A percentile compares a stretch with the other conserved stretches of the same genome.
phyloP scores from a whole-genome alignment of 2,888 invertebrate species.

The Himalopsyche kuldschensis region DNA sequence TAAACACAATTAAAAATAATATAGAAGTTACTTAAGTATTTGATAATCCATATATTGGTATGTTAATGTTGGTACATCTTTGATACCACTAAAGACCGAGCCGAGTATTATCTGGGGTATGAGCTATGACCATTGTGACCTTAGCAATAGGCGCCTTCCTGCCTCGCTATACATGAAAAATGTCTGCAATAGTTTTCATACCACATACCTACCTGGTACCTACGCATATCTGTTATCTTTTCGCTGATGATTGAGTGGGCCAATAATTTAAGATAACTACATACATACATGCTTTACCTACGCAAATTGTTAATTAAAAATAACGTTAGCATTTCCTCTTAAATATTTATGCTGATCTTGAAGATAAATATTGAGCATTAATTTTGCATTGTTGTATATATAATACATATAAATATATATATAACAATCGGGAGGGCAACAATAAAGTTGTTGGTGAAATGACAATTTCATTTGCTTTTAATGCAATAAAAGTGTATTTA shows the following conservation, averaged over 20 bases:
- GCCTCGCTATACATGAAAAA: neutral
- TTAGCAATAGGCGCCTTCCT: neutral
- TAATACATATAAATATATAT: too few relatives aligned
- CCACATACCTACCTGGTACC: neutral
- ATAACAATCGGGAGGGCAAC: too few relatives aligned
- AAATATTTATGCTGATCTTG: too few relatives aligned
- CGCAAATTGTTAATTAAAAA: neutral
- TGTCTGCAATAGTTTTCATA: neutral
- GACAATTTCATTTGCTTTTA: too few relatives aligned
- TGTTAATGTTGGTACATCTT: neutral
- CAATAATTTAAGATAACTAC: neutral
- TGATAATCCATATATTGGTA: neutral
- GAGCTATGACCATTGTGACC: neutral
- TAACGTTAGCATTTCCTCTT: too few relatives aligned
- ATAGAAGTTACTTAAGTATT: neutral
- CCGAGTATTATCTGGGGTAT: neutral
- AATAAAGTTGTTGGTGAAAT: too few relatives aligned
- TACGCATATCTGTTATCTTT: neutral
- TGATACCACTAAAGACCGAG: neutral
- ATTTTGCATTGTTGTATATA: too few relatives aligned
- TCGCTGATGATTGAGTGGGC: neutral
- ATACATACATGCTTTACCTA: neutral
- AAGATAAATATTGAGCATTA: too few relatives aligned
- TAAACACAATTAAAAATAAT: neutral
- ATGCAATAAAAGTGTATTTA: too few relatives aligned